These are phyloP conservation scores for Drosophila limbata DNA, from an alignment of 2,888 invertebrate genomes.

Conservation along the genomic window DNA sequence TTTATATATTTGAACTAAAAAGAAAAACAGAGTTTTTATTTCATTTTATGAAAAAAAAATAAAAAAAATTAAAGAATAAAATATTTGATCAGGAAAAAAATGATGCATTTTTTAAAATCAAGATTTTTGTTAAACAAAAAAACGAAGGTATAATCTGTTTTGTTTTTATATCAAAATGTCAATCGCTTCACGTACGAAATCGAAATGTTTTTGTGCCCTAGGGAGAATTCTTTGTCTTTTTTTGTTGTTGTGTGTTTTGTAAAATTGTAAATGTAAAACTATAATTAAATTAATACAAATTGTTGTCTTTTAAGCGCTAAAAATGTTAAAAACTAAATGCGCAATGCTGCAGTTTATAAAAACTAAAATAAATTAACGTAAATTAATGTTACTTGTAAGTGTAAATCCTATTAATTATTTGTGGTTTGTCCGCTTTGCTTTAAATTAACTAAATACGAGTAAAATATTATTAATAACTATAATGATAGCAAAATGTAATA, in stretches of 20 bases:
- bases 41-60: constrained; percentile 78
- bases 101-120: constrained; percentile 40
- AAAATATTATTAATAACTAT: constrained; percentile 8
- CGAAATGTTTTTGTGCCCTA: constrained; percentile 77
- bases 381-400: constrained; percentile 45
- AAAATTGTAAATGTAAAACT: constrained; percentile 55
- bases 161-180: constrained; percentile 23
- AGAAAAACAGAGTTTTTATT: constrained; percentile 73
- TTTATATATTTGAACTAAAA: constrained; percentile 54
- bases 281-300: constrained; percentile 75
- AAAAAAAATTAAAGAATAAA: constrained; percentile 14
- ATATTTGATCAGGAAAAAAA: constrained; percentile 21
- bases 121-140: constrained; percentile 75
- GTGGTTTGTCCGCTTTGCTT: constrained; percentile 72
- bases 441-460: constrained; percentile 52
- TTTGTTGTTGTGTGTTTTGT: constrained; percentile 36
- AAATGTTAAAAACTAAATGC: constrained; percentile 51
- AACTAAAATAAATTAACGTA: constrained; percentile 65
- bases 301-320: constrained; percentile 62
- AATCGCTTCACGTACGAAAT: constrained; percentile 43
- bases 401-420: constrained; percentile 49
- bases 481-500: constrained; percentile 30
- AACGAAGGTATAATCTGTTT: constrained; percentile 48
- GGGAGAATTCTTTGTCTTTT: constrained; percentile 83
- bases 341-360: constrained; percentile 51